Evolutionary conservation across 2,888 invertebrate genomes (phyloP).

Genomic region (Andrena camellia): DNA sequence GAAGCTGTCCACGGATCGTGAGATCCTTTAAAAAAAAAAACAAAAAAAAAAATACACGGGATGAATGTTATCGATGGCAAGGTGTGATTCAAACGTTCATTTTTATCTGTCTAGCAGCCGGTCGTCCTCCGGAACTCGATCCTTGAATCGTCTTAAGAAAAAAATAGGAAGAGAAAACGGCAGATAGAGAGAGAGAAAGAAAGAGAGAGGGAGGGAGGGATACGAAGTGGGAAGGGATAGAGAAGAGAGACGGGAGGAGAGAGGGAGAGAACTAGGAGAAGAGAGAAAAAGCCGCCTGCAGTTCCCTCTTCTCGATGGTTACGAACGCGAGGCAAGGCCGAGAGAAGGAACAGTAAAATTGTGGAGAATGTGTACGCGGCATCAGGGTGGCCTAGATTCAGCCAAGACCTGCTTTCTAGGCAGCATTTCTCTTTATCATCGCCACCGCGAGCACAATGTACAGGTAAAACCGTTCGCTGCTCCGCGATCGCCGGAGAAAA

Average conservation of each 20-base stretch:
- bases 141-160: conserved; percentile 64
- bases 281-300: conserved; percentile 61
- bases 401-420: conserved; percentile 85
- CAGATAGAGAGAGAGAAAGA: conserved; percentile 16
- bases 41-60: neutral
- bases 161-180: conserved; percentile 43
- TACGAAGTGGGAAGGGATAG: conserved; percentile 28
- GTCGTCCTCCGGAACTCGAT: conserved; percentile 67
- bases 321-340: conserved; percentile 76
- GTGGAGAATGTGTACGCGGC: conserved; percentile 82
- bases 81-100: conserved; percentile 32
- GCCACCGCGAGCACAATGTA: conserved; percentile 73
- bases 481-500: conserved; percentile 77
- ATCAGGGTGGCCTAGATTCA: conserved; percentile 84
- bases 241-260: conserved; percentile 25
- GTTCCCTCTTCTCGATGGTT: conserved; percentile 52
- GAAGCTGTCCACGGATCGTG: too few species aligned
- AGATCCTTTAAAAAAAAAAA: neutral
- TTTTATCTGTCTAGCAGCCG: conserved; percentile 47
- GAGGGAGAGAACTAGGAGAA: conserved; percentile 28
- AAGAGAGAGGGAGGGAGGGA: conserved; percentile 41
- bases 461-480: conserved; percentile 75
- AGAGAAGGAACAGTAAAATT: conserved; percentile 83
- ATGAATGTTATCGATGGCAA: conserved; percentile 13
- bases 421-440: conserved; percentile 85